Evolutionary conservation across 2,888 invertebrate genomes (phyloP), one percentile per base, ranked within the genome.

Genomic region (Fragum whitleyi): DNA sequence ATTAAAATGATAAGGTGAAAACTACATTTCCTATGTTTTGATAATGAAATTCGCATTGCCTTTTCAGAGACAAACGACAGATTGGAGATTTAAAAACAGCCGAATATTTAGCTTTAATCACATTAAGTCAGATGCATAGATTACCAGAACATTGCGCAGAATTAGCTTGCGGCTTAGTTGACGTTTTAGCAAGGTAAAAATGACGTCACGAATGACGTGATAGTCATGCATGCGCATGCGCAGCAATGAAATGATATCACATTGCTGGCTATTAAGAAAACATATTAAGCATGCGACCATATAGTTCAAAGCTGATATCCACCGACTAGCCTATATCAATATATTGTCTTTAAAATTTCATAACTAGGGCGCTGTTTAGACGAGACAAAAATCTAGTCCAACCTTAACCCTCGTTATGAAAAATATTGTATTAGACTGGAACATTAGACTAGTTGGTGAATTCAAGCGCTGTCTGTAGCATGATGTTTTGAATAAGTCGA

Each of bases 21-120:
- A n/a, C n/a, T n/a, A n/a, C n/a, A n/a, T n/a, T n/a, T n/a, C n/a
- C n/a, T n/a, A n/a, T n/a, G n/a, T n/a, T n/a, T n/a, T n/a, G n/a
- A 36, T 36, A 9, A 36, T 36, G 3, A 36, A 6, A 36, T 6
- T 9, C 32, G 9, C 9, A 36, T 36, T 36, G 9, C 57, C 21
- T 39, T 84, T 81, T 36, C 86, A 87, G 87, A 82, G 85, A 81
- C 68, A 87, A 87, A 72, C 72, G 87, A 62, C 87, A 87, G 73
- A 79, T 85, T 26, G 87, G 82, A 16, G 87, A 87, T 73, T 78
- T 87, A 59, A 72, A 81, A 71, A 80, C 87, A 28, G 86, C 87
- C 2, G 87, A 87, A 73, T 83, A 85, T 76, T 78, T 85, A 77
- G 87, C 87, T 47, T 78, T 76, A 76, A 86, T 87, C 11, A 81